phyloP scores from a whole-genome alignment of 37 sponge, comb jelly and placozoan species.

The Cliona cf. orientalis region DNA sequence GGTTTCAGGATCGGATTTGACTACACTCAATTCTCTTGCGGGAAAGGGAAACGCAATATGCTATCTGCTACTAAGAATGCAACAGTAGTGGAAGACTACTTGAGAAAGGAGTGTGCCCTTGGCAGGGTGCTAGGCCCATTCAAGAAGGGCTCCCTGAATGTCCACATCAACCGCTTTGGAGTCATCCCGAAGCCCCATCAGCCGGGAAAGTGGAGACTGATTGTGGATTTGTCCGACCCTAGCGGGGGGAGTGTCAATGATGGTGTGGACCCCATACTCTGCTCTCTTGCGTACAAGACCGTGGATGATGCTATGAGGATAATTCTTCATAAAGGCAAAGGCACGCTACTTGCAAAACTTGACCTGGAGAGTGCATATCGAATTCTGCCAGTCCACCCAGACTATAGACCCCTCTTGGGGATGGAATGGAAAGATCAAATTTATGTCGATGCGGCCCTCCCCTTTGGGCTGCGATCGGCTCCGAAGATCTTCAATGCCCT shows the following conservation, averaged over 20 bases:
- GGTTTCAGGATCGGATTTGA: constrained; percentile 23
- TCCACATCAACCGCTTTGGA: constrained; percentile 31
- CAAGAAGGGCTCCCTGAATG: background rate
- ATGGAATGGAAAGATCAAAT: background rate
- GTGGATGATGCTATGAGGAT: too few species aligned
- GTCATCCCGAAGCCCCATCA: background rate
- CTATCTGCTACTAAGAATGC: background rate
- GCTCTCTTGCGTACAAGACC: too few species aligned
- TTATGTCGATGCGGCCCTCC: background rate
- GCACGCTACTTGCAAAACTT: too few species aligned
- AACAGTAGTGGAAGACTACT: constrained; percentile 2
- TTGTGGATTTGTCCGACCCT: too few species aligned
- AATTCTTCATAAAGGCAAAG: too few species aligned
- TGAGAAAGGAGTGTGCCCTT: background rate
- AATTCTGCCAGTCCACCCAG: too few species aligned
- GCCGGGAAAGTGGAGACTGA: too few species aligned
- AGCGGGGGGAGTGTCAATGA: too few species aligned
- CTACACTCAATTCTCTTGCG: background rate
- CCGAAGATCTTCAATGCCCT: too few species aligned
- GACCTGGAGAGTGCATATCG: too few species aligned
- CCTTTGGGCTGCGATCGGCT: too few species aligned
- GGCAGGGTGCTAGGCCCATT: constrained; percentile 28
- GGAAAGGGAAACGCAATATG: constrained; percentile 12
- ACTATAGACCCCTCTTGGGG: background rate
- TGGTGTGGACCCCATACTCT: too few species aligned